phyloP scores from a whole-genome alignment of 2,113 vertebrate species.

The Daphoenositta chrysoptera region DNA sequence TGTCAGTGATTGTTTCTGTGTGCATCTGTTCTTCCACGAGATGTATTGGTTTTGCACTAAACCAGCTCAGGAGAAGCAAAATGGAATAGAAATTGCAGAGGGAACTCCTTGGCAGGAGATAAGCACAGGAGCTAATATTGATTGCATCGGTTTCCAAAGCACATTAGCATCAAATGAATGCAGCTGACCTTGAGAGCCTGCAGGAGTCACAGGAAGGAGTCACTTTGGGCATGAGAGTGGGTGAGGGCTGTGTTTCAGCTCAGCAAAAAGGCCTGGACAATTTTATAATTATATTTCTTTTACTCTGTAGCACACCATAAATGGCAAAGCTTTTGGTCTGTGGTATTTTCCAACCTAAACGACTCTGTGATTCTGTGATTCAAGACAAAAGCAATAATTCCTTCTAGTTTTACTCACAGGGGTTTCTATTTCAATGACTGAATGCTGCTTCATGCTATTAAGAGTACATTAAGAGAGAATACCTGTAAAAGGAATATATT shows the following conservation, averaged over 20 bases:
- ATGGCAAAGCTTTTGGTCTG: neutral
- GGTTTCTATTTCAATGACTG: neutral
- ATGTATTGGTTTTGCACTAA: neutral
- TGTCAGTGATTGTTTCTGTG: neutral
- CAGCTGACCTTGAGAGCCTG: constrained; percentile 23
- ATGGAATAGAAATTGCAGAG: neutral
- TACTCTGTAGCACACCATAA: neutral
- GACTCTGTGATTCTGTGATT: neutral
- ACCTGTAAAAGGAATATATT: neutral
- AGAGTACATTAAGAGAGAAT: neutral
- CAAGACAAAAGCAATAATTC: neutral
- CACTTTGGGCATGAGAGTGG: neutral
- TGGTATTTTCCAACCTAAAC: neutral
- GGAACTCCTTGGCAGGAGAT: neutral
- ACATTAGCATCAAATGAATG: neutral
- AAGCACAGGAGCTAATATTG: neutral
- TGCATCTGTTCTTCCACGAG: neutral
- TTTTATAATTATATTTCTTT: neutral
- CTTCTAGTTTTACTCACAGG: neutral
- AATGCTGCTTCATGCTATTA: neutral
- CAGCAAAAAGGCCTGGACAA: neutral
- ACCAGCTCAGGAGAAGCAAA: neutral
- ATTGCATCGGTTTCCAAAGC: neutral
- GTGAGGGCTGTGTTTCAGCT: neutral
- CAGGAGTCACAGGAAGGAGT: neutral